Evolutionary conservation across 2,888 invertebrate species (phyloP), one percentile per base, ranked within the genome.

Genomic region (Aplocera efformata): DNA sequence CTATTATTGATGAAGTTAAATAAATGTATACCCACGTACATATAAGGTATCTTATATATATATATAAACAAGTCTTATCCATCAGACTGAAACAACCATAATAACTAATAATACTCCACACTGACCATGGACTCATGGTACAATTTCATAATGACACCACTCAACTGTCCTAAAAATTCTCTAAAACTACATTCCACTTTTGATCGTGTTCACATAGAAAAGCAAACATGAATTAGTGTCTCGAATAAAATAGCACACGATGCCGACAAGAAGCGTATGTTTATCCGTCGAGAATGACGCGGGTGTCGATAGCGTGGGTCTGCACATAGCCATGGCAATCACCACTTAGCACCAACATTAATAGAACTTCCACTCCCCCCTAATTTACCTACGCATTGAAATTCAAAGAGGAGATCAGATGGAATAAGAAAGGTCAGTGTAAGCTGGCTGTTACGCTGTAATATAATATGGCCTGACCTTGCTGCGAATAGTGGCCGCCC

Each of bases 391-490:
- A 50, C 40, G 48, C 35, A 36, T 29, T 32, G 44, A 48, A 51
- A 23, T 36, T 52, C 32, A 40, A 34, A 47, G 42, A 51, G 44
- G 56, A 35, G 36, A 29, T 20, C 10, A 44, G 47, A 38, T 52
- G 36, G 50, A 27, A 44, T 30, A 23, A 30, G 25, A 51, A 55
- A 48, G 66, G 34, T 67, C 72, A 47, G 17, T 21, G 29, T 51
- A 56, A 42, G 53, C 53, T 72, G 72, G 78, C 59, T 54, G 56
- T 53, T 48, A 53, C 58, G 64, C 60, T 82, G 86, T 79, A 86
- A 85, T 75, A 82, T 80, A 84, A 86, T 86, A 84, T 85, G 75
- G 72, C 58, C 43, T 72, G 83, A 79, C 86, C 86, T 86, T 85
- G 86, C 84, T 75, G 60, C 68, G 81, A 88, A 88, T 88, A 88